Conservation (phyloP, 1,140 invertebrate genomes). For the Pseudomyrmex sp. region DNA sequence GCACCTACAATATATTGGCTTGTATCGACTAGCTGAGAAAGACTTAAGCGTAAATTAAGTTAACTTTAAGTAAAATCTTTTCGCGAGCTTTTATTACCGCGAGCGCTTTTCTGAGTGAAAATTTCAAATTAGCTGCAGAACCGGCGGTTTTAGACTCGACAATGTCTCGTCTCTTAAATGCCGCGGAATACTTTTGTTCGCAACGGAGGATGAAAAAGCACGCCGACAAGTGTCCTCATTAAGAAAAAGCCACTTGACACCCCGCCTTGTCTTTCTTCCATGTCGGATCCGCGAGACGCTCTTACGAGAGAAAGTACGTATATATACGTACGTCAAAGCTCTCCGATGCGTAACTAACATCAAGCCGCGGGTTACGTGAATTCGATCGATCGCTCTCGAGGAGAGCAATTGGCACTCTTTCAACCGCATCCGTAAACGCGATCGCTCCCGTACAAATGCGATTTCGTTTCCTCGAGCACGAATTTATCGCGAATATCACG, state of each 20-base stretch:
- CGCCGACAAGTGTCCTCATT: constrained; percentile 37
- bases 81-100: no score
- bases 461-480: constrained; percentile 15
- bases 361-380: constrained; percentile 31
- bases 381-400: constrained; percentile 37
- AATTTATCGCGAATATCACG: neutral
- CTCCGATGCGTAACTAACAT: constrained; percentile 60
- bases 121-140: neutral
- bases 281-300: constrained; percentile 12
- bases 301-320: constrained; percentile 22
- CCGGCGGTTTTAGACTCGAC: neutral
- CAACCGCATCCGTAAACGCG: constrained; percentile 2
- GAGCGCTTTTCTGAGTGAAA: neutral
- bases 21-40: no score
- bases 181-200: neutral
- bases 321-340: constrained; percentile 13
- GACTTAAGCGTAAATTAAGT: no score
- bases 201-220: constrained; percentile 34
- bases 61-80: no score
- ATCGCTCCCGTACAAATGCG: constrained; percentile 13
- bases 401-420: constrained; percentile 8
- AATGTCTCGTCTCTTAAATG: neutral
- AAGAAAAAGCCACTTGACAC: constrained; percentile 55
- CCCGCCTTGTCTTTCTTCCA: constrained; percentile 33
- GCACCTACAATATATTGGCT: no score